Evolutionary conservation across 2,888 invertebrate species (phyloP), one percentile per base, ranked within the genome.

Genomic region (Drosophila engyochracea): DNA sequence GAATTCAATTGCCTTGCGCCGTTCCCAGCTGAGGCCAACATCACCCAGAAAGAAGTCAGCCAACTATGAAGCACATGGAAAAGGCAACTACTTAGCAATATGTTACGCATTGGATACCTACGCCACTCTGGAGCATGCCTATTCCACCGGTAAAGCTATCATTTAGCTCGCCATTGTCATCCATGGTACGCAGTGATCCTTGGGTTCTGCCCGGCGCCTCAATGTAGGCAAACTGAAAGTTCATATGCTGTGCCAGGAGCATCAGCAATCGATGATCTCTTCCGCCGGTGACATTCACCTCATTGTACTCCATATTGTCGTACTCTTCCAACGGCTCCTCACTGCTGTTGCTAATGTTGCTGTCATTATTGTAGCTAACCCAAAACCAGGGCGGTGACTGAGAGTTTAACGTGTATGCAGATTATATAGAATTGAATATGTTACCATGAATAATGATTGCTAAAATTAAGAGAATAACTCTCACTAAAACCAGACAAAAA

Each of bases 321-420:
- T 60, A 41, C 22, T 66, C 67, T 9, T 41, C 67, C 44, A 52
- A 30, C 0, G 51, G 10, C 1, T 77, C 76, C 30, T 74, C 64
- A 39, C 81, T 39, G 92, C 92, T 94, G 82, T 96, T 96, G 69
- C 94, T 94, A 89, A 14, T 25, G 55, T 6, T 95, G 72, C 93
- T 94, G 0, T 92, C 94, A 79, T 96, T 96, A 70, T 94, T 94
- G 90, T 96, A 96, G 66, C 93, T 94, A 0, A 97, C 96, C 91
- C 96, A 97, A 93, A 96, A 95, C 97, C 97, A 97, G 0, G 97
- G 97, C 0, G 97, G 97, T 3, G 95, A 95, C 95, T 95, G 55
- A 62, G 33, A 79, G 33, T 28, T 10, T 4, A 3, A 5, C 37
- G 9, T 4, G 2, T 9, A 9, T 25, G 1, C 7, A 25, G 2